Percentiles rank a stretch among this genome's conserved stretches.
Evolutionary conservation across 1,140 invertebrate genomes (phyloP).

Genomic region (Drosophila pseudoobscura): DNA sequence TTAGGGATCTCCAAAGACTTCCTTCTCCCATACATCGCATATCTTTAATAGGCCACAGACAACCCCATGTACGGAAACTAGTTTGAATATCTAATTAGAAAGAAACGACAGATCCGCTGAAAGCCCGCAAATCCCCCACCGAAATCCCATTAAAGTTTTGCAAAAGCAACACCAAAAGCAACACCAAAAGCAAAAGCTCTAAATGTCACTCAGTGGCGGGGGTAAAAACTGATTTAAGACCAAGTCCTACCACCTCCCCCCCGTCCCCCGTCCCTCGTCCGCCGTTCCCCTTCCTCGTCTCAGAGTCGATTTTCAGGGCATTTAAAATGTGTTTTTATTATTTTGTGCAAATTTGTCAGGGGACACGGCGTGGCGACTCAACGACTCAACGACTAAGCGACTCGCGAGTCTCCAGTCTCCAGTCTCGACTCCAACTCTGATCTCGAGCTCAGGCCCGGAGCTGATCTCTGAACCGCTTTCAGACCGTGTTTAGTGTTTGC

Average conservation of each 20-base stretch:
- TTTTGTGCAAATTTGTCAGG: slow-evolving; percentile 57
- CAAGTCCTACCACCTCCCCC: background rate
- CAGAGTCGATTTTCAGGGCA: slow-evolving; percentile 51
- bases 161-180: too few relatives aligned
- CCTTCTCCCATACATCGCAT: too few relatives aligned
- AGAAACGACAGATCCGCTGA: slow-evolving; percentile 14
- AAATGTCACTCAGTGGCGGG: slow-evolving; percentile 38
- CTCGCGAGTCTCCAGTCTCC: slow-evolving; percentile 22
- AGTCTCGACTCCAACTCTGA: slow-evolving; percentile 29
- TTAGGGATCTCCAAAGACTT: too few relatives aligned
- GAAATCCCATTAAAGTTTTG: slow-evolving; percentile 19
- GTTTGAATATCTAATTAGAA: slow-evolving; percentile 23
- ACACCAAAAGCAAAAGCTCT: slow-evolving; percentile 42
- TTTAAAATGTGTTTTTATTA: slow-evolving; percentile 60
- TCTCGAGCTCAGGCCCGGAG: slow-evolving; percentile 36
- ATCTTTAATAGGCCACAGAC: too few relatives aligned
- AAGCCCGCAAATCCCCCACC: slow-evolving; percentile 26
- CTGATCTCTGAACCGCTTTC: slow-evolving; percentile 64
- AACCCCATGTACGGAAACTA: background rate
- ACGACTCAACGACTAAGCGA: slow-evolving; percentile 9
- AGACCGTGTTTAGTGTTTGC: slow-evolving; percentile 41
- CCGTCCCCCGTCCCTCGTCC: too few relatives aligned
- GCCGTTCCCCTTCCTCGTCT: background rate
- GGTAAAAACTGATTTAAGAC: slow-evolving; percentile 44
- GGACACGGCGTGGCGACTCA: slow-evolving; percentile 30